Evolutionary conservation across 2,888 invertebrate genomes (phyloP), one percentile per base, ranked within the genome.

Genomic region (Augiades crinisus): DNA sequence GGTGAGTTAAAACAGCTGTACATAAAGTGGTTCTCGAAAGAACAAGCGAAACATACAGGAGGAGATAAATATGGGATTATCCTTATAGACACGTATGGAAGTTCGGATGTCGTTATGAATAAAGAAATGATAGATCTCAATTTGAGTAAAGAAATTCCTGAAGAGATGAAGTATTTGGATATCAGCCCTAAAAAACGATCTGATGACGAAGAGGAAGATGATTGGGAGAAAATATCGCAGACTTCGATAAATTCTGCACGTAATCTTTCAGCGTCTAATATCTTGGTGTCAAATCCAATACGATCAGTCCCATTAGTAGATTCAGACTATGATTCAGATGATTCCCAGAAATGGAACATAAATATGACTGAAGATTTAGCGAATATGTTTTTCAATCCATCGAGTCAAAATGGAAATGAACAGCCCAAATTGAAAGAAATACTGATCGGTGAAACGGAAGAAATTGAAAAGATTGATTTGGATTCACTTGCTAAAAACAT

Each of bases 11-110:
- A 91, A 67, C 68, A 71, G 12, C 61, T 92, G 7, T 90, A 73
- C 55, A 75, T 79, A 0, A 88, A 89, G 70, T 75, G 76, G 53
- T 82, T 78, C 31, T 76, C 70, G 1, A 87, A 86, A 65, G 78
- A 81, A 54, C 62, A 67, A 14, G 72, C 84, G 0, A 62, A 71
- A 34, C 62, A 68, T 16, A 86, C 89, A 0, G 80, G 68, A 4
- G 90, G 88, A 1, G 65, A 81, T 40, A 91, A 87, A 64, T 92
- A 91, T 68, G 83, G 81, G 0, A 75, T 92, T 1, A 66, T 81
- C 12, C 59, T 92, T 8, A 73, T 91, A 41, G 91, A 92, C 56
- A 90, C 89, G 1, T 78, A 73, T 41, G 64, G 66, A 0, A 70
- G 76, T 1, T 62, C 76, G 31, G 84, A 89, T 57, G 43, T 87